Evolutionary conservation across 2,797 vertebrate species (phyloP).

Genomic region (Sebastes cheni): DNA sequence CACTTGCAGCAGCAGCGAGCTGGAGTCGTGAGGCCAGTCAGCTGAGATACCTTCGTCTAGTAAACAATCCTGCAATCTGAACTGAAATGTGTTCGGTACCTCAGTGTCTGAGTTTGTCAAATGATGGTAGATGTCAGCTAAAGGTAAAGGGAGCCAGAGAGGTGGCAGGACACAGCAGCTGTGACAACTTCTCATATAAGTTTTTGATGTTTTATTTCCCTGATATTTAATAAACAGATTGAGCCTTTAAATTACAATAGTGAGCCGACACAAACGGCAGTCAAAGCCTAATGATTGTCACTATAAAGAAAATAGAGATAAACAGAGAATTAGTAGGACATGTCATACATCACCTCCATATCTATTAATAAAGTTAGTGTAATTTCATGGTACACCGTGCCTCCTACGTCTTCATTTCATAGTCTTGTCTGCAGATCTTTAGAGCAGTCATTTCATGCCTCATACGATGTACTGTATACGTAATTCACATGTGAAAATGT

Average conservation of each 20-base stretch:
- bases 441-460: background rate
- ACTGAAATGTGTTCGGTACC: slow-evolving; percentile 7
- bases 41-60: slow-evolving; percentile 58
- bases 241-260: background rate
- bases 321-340: background rate
- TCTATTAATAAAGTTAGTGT: background rate
- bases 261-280: background rate
- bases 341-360: background rate
- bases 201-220: slow-evolving; percentile 8
- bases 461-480: no score
- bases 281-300: background rate
- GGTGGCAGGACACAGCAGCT: background rate
- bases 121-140: slow-evolving; percentile 16
- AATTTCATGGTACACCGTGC: background rate
- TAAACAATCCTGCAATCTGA: slow-evolving; percentile 65
- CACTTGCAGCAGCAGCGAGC: slow-evolving; percentile 50
- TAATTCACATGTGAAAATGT: no score
- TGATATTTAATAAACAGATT: background rate
- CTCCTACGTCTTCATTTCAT: no score
- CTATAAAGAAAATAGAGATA: background rate
- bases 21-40: slow-evolving; percentile 72
- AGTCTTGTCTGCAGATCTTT: background rate
- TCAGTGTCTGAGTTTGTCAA: slow-evolving; percentile 39
- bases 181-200: background rate
- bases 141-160: slow-evolving; percentile 15